phyloP scores from a whole-genome alignment of 2,888 invertebrate species.

The Drosophila flavopinicola region DNA sequence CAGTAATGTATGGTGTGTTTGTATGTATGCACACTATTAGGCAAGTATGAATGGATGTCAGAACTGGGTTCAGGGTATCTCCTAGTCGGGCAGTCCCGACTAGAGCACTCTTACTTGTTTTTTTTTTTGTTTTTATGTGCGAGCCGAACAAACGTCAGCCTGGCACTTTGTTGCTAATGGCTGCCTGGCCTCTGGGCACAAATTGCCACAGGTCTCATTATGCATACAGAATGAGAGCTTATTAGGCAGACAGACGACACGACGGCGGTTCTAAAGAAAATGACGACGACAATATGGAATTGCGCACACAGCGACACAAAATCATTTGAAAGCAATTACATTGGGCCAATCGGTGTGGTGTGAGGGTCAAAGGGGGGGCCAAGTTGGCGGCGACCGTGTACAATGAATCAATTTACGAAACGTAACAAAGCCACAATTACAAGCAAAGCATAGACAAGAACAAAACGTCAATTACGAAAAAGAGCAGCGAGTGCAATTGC shows the following conservation, averaged over 20 bases:
- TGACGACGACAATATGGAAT: slow-evolving; percentile 71
- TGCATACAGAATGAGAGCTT: slow-evolving; percentile 67
- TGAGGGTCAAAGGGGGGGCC: neutral
- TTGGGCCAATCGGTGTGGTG: slow-evolving; percentile 29
- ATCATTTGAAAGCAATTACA: slow-evolving; percentile 79
- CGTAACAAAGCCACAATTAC: slow-evolving; percentile 79
- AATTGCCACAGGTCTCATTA: slow-evolving; percentile 73
- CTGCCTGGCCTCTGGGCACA: slow-evolving; percentile 47
- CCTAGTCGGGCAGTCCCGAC: no score
- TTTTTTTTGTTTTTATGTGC: neutral
- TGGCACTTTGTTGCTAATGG: slow-evolving; percentile 61
- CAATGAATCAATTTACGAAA: slow-evolving; percentile 80
- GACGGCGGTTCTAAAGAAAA: slow-evolving; percentile 40
- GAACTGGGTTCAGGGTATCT: no score
- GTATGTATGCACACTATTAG: no score
- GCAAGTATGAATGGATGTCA: no score
- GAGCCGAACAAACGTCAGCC: slow-evolving; percentile 5
- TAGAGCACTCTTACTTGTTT: no score
- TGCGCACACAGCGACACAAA: slow-evolving; percentile 74
- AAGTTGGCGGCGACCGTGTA: slow-evolving; percentile 54
- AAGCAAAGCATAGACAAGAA: slow-evolving; percentile 61
- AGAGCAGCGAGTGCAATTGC: slow-evolving; percentile 77
- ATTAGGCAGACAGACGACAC: slow-evolving; percentile 50
- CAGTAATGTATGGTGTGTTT: no score
- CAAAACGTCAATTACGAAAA: slow-evolving; percentile 79